Evolutionary conservation across 2,888 invertebrate genomes (phyloP), one percentile per base, ranked within the genome.

Genomic region (Tachina lurida): DNA sequence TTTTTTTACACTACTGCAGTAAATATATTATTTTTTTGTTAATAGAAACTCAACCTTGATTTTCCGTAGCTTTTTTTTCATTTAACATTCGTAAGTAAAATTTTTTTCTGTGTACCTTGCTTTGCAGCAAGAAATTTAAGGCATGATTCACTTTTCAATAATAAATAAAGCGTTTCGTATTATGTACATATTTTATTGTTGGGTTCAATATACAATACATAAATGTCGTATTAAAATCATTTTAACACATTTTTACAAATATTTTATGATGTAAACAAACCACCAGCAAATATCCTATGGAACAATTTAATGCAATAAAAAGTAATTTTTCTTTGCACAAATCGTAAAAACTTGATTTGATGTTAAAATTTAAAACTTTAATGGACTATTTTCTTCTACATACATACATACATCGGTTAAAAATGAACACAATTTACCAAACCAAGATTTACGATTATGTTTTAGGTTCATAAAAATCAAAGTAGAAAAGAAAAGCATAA

Each of bases 391-490:
- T 8, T 15, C 31, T 31, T 31, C 5, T 7, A 7, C 31, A 31
- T 31, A 31, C 31, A 31, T 7, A 7, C 31, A 31, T 31, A 31
- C 31, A 31, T n/a, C n/a, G 15, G 52, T 62, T 74, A 39, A 10
- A 17, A 17, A 22, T 17, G 13, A 39, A 47, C 62, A 76, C 67
- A 67, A 58, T 67, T 76, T 47, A 76, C 67, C 45, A 56, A 65
- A 56, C 12, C 17, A 76, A 67, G 39, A 67, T 67, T 65, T 76
- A 56, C 47, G 39, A 67, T 67, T 65, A 47, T 56, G 22, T 39
- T 76, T 54, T 60, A 39, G 19, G 13, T 49, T 62, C 74, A 74
- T 74, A 62, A 74, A 74, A 74, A 49, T 74, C 31, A 31, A 31
- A 31, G 17, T 41, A 62, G n/a, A 62, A 62, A 60, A 74, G 17